Conservation (phyloP, 1,140 invertebrate species). For the Battus philenor region DNA sequence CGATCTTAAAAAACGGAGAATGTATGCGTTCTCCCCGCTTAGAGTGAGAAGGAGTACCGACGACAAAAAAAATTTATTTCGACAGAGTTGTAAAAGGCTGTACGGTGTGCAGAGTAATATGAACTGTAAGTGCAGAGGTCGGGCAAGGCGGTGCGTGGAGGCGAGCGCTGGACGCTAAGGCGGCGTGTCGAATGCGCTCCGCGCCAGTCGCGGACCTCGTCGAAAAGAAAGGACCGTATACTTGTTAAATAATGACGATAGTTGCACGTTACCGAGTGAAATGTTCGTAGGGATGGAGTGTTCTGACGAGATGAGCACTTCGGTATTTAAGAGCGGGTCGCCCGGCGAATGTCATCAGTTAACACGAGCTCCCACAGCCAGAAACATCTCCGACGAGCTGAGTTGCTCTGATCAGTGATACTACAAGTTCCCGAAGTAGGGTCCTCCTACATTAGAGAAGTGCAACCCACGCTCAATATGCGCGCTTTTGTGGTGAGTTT, state of each 20-base stretch:
- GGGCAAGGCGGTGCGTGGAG: slow-evolving; percentile 13
- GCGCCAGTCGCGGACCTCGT: slow-evolving; percentile 39
- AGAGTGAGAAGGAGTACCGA: slow-evolving; percentile 1
- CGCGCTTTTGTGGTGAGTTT: slow-evolving; percentile 66
- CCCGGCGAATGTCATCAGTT: slow-evolving; percentile 70
- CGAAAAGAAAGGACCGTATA: slow-evolving; percentile 72
- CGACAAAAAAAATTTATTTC: slow-evolving; percentile 3
- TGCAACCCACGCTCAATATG: slow-evolving; percentile 55
- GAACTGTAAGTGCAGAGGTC: background rate
- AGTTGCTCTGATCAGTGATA: slow-evolving; percentile 38
- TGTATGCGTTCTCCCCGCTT: slow-evolving; percentile 1
- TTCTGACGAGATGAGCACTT: slow-evolving; percentile 68
- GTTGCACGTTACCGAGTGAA: slow-evolving; percentile 68
- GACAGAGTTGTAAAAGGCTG: background rate
- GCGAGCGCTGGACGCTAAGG: slow-evolving; percentile 54
- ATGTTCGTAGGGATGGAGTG: slow-evolving; percentile 70
- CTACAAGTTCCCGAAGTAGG: slow-evolving; percentile 32
- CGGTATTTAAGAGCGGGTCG: slow-evolving; percentile 70
- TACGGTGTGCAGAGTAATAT: background rate
- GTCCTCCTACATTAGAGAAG: slow-evolving; percentile 23
- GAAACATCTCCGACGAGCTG: slow-evolving; percentile 62
- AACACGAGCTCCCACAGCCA: slow-evolving; percentile 56
- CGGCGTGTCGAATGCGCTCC: slow-evolving; percentile 54
- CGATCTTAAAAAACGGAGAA: slow-evolving; percentile 4
- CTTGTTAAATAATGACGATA: slow-evolving; percentile 71